Base-by-base conservation (phyloP, 2,113 vertebrate species). In the Mastomys natalensis region DNA sequence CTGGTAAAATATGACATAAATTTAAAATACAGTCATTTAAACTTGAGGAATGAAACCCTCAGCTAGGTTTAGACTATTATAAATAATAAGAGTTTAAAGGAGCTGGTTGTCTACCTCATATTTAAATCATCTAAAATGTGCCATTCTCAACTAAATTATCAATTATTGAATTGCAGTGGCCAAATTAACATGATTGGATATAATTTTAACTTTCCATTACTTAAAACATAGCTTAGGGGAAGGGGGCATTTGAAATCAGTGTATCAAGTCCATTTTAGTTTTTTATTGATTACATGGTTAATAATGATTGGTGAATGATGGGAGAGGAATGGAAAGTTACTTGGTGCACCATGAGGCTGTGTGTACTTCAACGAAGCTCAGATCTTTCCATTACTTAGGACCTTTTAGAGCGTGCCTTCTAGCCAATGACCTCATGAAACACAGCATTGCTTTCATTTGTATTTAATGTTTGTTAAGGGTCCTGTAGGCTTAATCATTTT, bases 41-140 rank as follows among this genome's bases (percentile, higher is more conserved):
- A 94, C 66, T 31, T 92, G 95, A 87, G 12, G 93, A 93, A 22
- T 81, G 19, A 74, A 87, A 93, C 12, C 72, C 1, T 55, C 24
- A 51, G 9, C 22, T 68, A 51, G 9, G 17, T 87, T 68, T 68
- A 51, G 86, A 34, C 16, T 74, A 45, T 26, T 74, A 53, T 37
- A 7, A 89, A 34, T 81, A 87, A 74, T 6, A 92, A 34, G 90
- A 51, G 1, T 43, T 78, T 74, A 64, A 94, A 87, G 37, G 92
- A 55, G 3, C 7, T 91, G 80, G 51, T 77, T 95, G 87, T 76
- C 16, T 22, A n/a, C 10, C 76, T 78, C 37, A 45, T 93, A 55
- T 91, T 84, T 82, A 91, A 64, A 34, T 82, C 10, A 80, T 5
- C 19, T 66, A 82, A 81, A 91, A 72, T 11, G 70, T 45, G 24